Evolutionary conservation across 2,113 vertebrate species (phyloP).

Genomic region (Pandion haliaetus): DNA sequence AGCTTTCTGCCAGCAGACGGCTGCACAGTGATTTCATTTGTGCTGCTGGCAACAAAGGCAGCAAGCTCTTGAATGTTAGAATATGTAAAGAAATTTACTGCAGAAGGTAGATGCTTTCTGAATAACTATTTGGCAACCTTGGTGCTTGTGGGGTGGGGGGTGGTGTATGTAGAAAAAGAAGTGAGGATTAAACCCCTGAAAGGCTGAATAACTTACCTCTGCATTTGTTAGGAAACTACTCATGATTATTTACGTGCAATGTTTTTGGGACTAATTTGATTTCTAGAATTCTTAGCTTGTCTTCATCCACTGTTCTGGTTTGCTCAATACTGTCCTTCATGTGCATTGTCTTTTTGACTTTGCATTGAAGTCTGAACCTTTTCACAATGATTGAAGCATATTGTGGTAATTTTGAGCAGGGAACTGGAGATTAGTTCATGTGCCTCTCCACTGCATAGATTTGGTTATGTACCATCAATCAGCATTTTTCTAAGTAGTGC

Average conservation of each 20-base stretch:
- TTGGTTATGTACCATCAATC: background rate
- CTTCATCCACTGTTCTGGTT: background rate
- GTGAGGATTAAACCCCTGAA: background rate
- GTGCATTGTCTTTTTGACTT: background rate
- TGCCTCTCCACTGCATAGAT: background rate
- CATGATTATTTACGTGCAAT: background rate
- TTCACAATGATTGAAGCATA: background rate
- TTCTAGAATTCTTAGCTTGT: background rate
- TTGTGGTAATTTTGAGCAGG: background rate
- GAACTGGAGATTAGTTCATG: background rate
- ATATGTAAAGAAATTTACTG: slow-evolving; percentile 21
- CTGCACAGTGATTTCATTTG: slow-evolving; percentile 42
- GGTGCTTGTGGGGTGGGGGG: background rate
- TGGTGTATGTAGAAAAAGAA: background rate
- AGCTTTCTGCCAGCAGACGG: slow-evolving; percentile 9
- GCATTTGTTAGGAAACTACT: background rate
- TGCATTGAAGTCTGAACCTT: background rate
- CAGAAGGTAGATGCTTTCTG: slow-evolving; percentile 20
- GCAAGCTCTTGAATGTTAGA: background rate
- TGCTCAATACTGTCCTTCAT: background rate
- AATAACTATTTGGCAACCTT: slow-evolving; percentile 17
- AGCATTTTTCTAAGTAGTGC: background rate
- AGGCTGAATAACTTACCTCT: background rate
- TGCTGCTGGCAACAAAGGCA: slow-evolving; percentile 18
- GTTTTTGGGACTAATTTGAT: background rate